A percentile compares a stretch with the other conserved stretches of the same genome.
Evolutionary conservation across 2,888 invertebrate genomes (phyloP).

Genomic region (Taenaris catops): DNA sequence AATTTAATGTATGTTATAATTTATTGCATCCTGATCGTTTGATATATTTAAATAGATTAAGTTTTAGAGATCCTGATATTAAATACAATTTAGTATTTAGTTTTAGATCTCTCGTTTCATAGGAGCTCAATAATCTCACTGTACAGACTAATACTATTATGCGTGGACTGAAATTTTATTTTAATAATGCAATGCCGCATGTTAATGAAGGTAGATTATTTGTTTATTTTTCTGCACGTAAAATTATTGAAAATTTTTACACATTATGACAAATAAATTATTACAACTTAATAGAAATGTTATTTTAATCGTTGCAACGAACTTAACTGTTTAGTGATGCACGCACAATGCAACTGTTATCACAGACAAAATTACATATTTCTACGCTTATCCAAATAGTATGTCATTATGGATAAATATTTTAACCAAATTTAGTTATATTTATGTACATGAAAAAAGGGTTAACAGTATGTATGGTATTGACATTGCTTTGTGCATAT

Average conservation of each 20-base stretch:
- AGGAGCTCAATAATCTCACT: slow-evolving; percentile 56
- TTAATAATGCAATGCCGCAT: slow-evolving; percentile 62
- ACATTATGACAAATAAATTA: background rate
- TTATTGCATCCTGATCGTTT: slow-evolving; percentile 49
- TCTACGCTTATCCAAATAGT: no score
- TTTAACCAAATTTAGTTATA: no score
- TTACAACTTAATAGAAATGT: background rate
- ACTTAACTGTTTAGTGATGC: no score
- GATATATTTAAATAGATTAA: slow-evolving; percentile 45
- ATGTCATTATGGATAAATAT: no score
- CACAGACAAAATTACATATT: no score
- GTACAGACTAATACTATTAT: slow-evolving; percentile 49
- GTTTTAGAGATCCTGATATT: slow-evolving; percentile 39
- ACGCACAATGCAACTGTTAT: no score
- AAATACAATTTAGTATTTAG: slow-evolving; percentile 44
- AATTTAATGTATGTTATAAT: slow-evolving; percentile 48
- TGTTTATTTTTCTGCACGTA: slow-evolving; percentile 57
- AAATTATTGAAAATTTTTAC: slow-evolving; percentile 28
- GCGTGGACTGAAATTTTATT: slow-evolving; percentile 21
- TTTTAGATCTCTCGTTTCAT: slow-evolving; percentile 35
- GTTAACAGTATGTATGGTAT: no score
- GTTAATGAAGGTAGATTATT: slow-evolving; percentile 50
- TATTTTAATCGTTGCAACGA: no score
- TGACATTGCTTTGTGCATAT: no score
- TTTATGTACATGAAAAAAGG: no score